Conservation (phyloP, 2,888 invertebrate genomes). For the Quadroppia sp. region DNA sequence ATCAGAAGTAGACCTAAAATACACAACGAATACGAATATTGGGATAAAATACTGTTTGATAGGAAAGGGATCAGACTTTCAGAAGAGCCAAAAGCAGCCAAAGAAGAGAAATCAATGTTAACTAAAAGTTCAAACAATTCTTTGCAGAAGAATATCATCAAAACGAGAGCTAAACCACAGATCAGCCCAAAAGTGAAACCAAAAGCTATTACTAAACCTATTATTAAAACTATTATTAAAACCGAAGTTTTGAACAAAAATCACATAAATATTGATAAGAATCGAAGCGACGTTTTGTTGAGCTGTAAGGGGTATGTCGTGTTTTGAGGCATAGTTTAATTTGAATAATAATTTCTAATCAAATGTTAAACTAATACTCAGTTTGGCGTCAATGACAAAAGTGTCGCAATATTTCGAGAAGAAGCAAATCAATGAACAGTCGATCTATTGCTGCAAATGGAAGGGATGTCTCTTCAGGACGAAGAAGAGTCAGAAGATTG, state of each 20-base stretch:
- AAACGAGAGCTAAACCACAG: not conserved
- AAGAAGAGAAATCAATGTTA: not conserved
- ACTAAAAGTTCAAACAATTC: not conserved
- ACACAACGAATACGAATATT: slow-evolving; percentile 29
- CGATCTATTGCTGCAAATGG: slow-evolving; percentile 5
- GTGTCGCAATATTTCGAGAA: slow-evolving; percentile 1
- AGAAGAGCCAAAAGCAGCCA: not conserved
- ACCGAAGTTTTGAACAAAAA: slow-evolving; percentile 5
- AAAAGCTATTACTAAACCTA: not conserved
- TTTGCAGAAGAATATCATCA: not conserved
- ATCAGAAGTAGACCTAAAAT: slow-evolving; percentile 18
- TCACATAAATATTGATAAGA: slow-evolving; percentile 3
- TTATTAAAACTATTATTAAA: not conserved
- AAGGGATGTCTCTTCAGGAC: not conserved
- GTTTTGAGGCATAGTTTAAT: not conserved
- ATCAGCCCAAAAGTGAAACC: not conserved
- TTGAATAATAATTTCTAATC: not conserved
- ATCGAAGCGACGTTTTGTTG: not conserved
- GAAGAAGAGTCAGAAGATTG: slow-evolving; percentile 19
- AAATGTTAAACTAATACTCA: too few relatives aligned
- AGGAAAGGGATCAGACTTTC: slow-evolving; percentile 9
- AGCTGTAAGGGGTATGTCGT: slow-evolving; percentile 9
- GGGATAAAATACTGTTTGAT: slow-evolving; percentile 16
- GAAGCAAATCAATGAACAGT: not conserved
- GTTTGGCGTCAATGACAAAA: slow-evolving; percentile 8